Percentiles rank a stretch among this genome's conserved stretches.
Conservation (phyloP, 2,888 invertebrate species). For the Xestia xanthographa region DNA sequence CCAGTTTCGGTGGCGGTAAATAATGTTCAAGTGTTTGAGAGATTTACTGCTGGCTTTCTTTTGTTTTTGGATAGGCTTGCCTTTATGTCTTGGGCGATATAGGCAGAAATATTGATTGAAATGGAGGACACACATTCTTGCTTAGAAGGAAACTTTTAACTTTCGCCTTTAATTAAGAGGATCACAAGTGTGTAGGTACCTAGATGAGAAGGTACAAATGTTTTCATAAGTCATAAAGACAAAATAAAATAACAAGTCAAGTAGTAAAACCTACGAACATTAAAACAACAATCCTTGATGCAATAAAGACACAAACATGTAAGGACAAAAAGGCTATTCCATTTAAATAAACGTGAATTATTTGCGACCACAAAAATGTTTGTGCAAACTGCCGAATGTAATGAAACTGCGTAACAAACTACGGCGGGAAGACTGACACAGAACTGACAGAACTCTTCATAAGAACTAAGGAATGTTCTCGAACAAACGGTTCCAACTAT, state of each 20-base stretch:
- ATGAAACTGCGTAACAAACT: constrained; percentile 45
- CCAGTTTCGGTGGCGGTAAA: constrained; percentile 71
- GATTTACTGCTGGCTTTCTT: constrained; percentile 53
- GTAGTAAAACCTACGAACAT: not conserved
- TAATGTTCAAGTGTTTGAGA: constrained; percentile 69
- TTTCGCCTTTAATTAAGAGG: not conserved
- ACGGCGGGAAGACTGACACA: constrained; percentile 27
- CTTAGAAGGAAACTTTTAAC: not conserved
- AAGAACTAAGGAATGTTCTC: constrained; percentile 57
- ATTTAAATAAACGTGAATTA: constrained; percentile 28
- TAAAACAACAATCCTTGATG: not conserved
- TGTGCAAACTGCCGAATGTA: constrained; percentile 23
- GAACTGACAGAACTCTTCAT: constrained; percentile 37
- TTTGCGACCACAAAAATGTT: constrained; percentile 33
- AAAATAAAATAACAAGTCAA: not conserved
- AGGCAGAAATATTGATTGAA: not conserved
- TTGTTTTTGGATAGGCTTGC: constrained; percentile 41
- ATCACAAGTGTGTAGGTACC: no score
- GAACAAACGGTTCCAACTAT: constrained; percentile 56
- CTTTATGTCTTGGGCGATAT: not conserved
- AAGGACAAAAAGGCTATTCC: constrained; percentile 9
- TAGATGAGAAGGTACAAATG: not conserved
- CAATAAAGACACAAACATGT: constrained; percentile 23
- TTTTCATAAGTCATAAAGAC: not conserved
- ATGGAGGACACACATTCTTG: not conserved